A percentile compares a stretch with the other conserved stretches of the same genome.
phyloP scores from a whole-genome alignment of 2,113 vertebrate species.

The Cryptotis parvus region DNA sequence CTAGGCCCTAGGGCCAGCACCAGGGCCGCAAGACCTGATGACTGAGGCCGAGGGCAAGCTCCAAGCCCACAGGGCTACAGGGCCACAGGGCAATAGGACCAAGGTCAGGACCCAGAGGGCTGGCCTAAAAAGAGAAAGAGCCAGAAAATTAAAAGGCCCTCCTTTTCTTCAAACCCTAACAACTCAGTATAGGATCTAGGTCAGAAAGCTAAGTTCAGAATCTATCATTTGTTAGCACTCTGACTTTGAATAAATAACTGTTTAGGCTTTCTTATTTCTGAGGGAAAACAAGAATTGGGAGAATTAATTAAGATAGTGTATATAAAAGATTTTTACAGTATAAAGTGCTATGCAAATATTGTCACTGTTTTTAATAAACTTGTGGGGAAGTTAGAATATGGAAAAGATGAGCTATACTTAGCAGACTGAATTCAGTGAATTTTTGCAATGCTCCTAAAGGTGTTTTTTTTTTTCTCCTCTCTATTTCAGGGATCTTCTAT shows the following conservation, averaged over 20 bases:
- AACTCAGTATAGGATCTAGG: not conserved
- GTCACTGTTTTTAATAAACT: conserved; percentile 55
- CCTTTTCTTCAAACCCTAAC: too few species aligned
- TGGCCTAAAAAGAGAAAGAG: too few species aligned
- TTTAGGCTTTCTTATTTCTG: not conserved
- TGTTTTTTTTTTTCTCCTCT: conserved; percentile 21
- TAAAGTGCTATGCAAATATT: not conserved
- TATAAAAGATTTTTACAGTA: not conserved
- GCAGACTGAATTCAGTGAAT: conserved; percentile 30
- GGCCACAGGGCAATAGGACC: too few species aligned
- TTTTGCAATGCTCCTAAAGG: conserved; percentile 52
- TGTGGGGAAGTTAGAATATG: conserved; percentile 10
- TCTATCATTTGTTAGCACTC: not conserved
- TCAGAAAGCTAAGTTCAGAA: not conserved
- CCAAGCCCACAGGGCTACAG: too few species aligned
- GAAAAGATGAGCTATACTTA: conserved; percentile 29
- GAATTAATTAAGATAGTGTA: conserved; percentile 26
- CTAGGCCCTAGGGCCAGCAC: too few species aligned
- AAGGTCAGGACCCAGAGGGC: too few species aligned
- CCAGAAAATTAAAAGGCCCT: too few species aligned
- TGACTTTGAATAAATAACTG: conserved; percentile 9
- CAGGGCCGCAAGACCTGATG: too few species aligned
- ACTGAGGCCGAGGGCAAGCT: too few species aligned
- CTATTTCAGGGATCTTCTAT: conserved; percentile 93
- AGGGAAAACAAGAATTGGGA: not conserved